phyloP scores from a whole-genome alignment of 2,888 invertebrate species.

The Meghimatium bilineatum region DNA sequence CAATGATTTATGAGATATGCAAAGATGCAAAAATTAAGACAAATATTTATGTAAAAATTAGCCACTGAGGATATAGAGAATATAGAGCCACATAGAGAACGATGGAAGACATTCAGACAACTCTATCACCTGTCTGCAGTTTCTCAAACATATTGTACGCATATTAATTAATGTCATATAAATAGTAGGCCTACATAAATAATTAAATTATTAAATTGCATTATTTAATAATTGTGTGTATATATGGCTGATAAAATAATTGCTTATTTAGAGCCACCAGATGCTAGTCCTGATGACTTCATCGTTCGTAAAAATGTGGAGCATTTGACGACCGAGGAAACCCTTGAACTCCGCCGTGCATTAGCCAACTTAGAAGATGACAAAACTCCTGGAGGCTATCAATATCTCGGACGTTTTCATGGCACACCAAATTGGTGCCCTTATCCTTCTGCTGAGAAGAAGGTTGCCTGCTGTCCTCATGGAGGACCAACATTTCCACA shows the following conservation, averaged over 20 bases:
- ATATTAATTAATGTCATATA: too few species aligned
- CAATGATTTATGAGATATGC: too few species aligned
- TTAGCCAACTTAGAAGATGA: constrained; percentile 48
- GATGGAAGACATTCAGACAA: too few species aligned
- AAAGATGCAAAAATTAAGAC: too few species aligned
- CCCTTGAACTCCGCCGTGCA: constrained; percentile 52
- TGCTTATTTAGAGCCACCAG: background rate
- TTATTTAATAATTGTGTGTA: background rate
- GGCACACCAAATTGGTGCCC: constrained; percentile 58
- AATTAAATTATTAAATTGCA: too few species aligned
- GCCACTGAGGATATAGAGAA: too few species aligned
- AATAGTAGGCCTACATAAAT: too few species aligned
- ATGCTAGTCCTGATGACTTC: background rate
- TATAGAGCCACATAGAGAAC: too few species aligned
- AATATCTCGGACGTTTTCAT: constrained; percentile 55
- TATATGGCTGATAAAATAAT: too few species aligned
- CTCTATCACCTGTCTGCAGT: too few species aligned
- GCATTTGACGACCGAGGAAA: constrained; percentile 47
- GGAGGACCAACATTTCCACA: constrained; percentile 57
- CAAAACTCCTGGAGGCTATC: constrained; percentile 48
- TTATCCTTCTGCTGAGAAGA: constrained; percentile 51
- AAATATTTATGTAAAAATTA: too few species aligned
- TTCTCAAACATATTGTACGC: too few species aligned
- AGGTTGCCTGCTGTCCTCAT: constrained; percentile 57
- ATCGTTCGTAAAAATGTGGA: constrained; percentile 49